These are phyloP conservation scores for Baronia brevicornis DNA, from an alignment of 2,888 invertebrate species.

Conservation along the genomic window DNA sequence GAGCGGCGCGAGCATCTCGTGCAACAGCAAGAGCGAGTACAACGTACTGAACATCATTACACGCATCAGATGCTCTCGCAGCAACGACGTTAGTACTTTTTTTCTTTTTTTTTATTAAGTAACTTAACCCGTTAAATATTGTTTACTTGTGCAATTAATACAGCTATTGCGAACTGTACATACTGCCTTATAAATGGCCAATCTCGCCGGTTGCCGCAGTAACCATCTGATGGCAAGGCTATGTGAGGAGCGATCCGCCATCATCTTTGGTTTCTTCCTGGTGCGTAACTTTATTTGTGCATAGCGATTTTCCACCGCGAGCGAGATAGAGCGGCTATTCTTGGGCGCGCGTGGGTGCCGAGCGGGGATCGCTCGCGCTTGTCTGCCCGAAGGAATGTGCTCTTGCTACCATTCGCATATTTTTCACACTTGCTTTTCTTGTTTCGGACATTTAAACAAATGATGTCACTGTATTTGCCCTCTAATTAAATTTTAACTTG, in stretches of 20 bases:
- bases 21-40: conserved; percentile 68
- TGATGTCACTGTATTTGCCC: conserved; percentile 33
- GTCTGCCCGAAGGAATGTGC: conserved; percentile 35
- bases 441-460: conserved; percentile 28
- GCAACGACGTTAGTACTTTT: conserved; percentile 80
- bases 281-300: conserved; percentile 56
- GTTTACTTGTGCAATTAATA: conserved; percentile 14
- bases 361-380: conserved; percentile 32
- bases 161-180: conserved; percentile 27
- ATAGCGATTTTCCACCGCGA: conserved; percentile 62
- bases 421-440: conserved; percentile 38
- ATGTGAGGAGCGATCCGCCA: conserved; percentile 34
- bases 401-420: conserved; percentile 27
- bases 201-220: conserved; percentile 21
- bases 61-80: conserved; percentile 85
- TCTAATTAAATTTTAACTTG: conserved; percentile 18
- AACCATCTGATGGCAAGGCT: too few relatives aligned
- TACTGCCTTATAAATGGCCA: conserved; percentile 24
- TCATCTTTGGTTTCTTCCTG: conserved; percentile 36
- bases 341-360: conserved; percentile 44
- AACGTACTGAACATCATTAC: conserved; percentile 84
- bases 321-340: conserved; percentile 64
- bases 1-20: conserved; percentile 54
- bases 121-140: conserved; percentile 20
- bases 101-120: conserved; percentile 6